Evolutionary conservation across 2,113 vertebrate genomes (phyloP), one percentile per base, ranked within the genome.

Genomic region (Fregetta grallaria): DNA sequence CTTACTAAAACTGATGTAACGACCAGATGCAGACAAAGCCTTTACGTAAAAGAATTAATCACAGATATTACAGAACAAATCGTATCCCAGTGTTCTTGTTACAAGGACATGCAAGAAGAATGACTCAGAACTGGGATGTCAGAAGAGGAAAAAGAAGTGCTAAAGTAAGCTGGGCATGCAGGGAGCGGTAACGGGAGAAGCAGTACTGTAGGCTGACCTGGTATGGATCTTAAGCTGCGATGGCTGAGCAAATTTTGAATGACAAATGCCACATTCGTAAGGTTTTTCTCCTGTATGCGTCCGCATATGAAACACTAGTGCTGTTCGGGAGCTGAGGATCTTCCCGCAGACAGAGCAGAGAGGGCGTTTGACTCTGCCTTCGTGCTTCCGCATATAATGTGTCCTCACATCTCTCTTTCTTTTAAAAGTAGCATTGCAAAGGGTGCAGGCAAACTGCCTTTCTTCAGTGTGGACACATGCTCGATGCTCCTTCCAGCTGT

Each of bases 161-260:
- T 32, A 21, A 29, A 67, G 32, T 6, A 42, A 4, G 6, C 9
- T 2, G 10, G 22, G 47, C 74, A 68, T 10, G 75, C 50, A 38
- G 59, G 81, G 49, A 49, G 38, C 0, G 14, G 44, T n/a, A 74
- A 63, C 0, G 12, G 53, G 38, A 83, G 49, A 32, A 32, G 68
- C 56, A 30, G 30, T 22, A 12, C 47, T 1, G 11, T 5, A 52
- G 40, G 16, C 97, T 97, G 90, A 97, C 98, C 97, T 98, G 91
- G 96, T 97, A 6, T 98, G 98, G 86, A 98, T 96, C 93, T 98
- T 98, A 34, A 98, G 97, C n/a, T 98, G 98, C 2, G 97, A 98
- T 0, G 97, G 97, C 78, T 98, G 98, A n/a, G 97, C 94, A 44
- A 98, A 98, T 38, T 90, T 90, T 13, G 97, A 52, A 22, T 36